Conservation (phyloP, 2,888 invertebrate species). For the Pseudeuparius sepicola region DNA sequence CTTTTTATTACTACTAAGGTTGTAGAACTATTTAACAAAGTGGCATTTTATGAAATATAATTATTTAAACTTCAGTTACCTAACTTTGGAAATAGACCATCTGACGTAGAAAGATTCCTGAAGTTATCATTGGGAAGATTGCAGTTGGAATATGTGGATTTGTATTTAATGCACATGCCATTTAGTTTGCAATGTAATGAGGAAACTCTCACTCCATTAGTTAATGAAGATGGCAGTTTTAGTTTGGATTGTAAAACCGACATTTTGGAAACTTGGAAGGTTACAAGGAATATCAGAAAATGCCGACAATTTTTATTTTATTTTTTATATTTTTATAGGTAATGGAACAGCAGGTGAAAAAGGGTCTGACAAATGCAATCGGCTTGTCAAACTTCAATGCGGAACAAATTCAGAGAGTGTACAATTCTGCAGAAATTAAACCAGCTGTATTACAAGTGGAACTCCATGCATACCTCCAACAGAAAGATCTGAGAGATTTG, state of each 20-base stretch:
- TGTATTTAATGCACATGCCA: conserved; percentile 71
- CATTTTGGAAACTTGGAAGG: conserved; percentile 63
- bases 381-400: conserved; percentile 74
- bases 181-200: conserved; percentile 53
- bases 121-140: conserved; percentile 53
- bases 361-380: conserved; percentile 56
- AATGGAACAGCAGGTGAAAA: conserved; percentile 56
- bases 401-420: conserved; percentile 54
- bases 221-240: conserved; percentile 49
- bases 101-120: conserved; percentile 56
- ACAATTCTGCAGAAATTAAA: conserved; percentile 49
- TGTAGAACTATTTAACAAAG: background rate
- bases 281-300: too few species aligned
- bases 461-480: conserved; percentile 65
- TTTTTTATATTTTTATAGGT: too few species aligned
- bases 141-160: conserved; percentile 60
- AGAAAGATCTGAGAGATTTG: conserved; percentile 49
- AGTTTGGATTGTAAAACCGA: conserved; percentile 54
- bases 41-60: background rate
- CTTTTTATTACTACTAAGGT: conserved; percentile 78
- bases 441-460: conserved; percentile 69
- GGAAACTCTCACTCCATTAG: conserved; percentile 44
- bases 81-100: conserved; percentile 55
- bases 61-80: conserved; percentile 45
- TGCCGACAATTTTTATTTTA: conserved; percentile 2